Base-by-base conservation (phyloP, 2,113 vertebrate species). In the Peromyscus leucopus region DNA sequence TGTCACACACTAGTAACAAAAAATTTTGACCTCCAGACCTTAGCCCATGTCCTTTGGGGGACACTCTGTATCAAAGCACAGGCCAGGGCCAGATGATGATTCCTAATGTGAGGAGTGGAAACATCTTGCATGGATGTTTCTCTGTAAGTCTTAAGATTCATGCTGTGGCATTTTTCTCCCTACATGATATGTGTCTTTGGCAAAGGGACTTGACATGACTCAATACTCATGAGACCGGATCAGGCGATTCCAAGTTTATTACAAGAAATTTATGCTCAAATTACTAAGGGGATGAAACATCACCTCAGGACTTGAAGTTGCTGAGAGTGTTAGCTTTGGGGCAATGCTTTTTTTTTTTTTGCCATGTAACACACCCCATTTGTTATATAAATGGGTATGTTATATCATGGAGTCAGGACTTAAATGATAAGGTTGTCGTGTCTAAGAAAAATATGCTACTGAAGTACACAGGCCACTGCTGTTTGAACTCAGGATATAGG, bases 371-470 rank as follows among this genome's bases (percentile, higher is more conserved):
- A 1, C n/a, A 22, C 28, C 36, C 2, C 7, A n/a, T 51, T 72
- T 51, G 16, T 79, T n/a, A 22, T 93, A 12, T 63, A 89, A 0
- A 0, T 78, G 79, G 67, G 39, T 55, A 5, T 33, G 24, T n/a
- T 83, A 61, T 67, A 75, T 74, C 51, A 48, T 0, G 2, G 74
- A 86, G 69, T 2, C 3, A 51, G 61, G 63, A 84, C 22, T 28
- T 93, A 91, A 94, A 67, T 94, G 2, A 2, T 96, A 95, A 94
- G 95, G 93, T 87, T 96, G 93, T 97, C 96, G 69, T 93, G 79
- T 87, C 65, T 5, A 94, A 96, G 90, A 96, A 61, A 89, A 90
- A 92, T 93, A 84, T 96, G 84, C 97, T 93, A 97, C 97, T 97
- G 95, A 96, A 85, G 75, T 5, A 24, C 48, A 57, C 3, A 72